A percentile compares a stretch with the other conserved stretches of the same genome.
These are phyloP conservation scores for Drosophila histrio DNA, from an alignment of 2,888 invertebrate species.

Conservation along the genomic window DNA sequence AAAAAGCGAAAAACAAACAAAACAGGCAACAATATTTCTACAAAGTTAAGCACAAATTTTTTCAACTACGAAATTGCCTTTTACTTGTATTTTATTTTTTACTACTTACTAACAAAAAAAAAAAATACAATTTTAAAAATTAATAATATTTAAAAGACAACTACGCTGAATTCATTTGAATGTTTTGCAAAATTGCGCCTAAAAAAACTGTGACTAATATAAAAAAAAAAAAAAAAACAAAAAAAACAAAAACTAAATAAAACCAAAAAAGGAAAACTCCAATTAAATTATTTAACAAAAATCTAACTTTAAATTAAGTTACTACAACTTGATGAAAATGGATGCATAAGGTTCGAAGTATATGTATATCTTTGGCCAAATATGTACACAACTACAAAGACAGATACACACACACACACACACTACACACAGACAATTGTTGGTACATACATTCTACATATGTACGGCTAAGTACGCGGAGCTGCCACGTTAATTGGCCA, in stretches of 20 bases:
- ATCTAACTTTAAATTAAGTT: constrained; percentile 28
- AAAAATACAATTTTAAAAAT: constrained; percentile 37
- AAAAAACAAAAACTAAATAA: constrained; percentile 21
- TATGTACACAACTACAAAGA: constrained; percentile 24
- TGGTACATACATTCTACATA: constrained; percentile 77
- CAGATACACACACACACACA: constrained; percentile 14
- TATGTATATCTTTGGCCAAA: constrained; percentile 35
- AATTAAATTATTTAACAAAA: constrained; percentile 46
- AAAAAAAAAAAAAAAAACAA: constrained; percentile 26
- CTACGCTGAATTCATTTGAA: constrained; percentile 61
- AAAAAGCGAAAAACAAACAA: constrained; percentile 27
- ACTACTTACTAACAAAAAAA: constrained; percentile 47
- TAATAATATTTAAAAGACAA: constrained; percentile 43
- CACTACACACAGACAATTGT: constrained; percentile 46
- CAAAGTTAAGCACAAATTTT: constrained; percentile 76
- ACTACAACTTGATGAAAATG: constrained; percentile 16
- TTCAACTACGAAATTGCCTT: constrained; percentile 75
- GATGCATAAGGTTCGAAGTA: constrained; percentile 31
- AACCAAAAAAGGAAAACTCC: constrained; percentile 55
- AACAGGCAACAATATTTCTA: constrained; percentile 65
- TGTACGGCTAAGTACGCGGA: constrained; percentile 60
- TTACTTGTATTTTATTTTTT: constrained; percentile 74
- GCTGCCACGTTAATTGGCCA: constrained; percentile 27
- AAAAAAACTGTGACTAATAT: constrained; percentile 73
- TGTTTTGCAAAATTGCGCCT: constrained; percentile 67